Conservation (phyloP, 2,888 invertebrate genomes). For the Nasonia oneida region DNA sequence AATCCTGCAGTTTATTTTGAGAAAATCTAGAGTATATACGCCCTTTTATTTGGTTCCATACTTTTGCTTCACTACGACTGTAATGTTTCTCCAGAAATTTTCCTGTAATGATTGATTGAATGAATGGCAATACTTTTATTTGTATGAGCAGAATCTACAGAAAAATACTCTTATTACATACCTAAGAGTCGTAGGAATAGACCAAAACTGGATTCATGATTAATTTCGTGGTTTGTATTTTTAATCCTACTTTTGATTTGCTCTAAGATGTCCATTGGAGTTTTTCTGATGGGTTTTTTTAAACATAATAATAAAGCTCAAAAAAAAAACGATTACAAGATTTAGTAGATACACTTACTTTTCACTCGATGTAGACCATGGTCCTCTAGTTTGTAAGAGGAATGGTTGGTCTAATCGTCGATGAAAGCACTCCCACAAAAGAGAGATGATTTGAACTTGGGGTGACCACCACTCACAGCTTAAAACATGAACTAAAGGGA, state of each 20-base stretch:
- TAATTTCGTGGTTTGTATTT: conserved; percentile 65
- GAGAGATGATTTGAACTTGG: conserved; percentile 79
- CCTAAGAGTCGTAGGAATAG: conserved; percentile 80
- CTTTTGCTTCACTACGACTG: conserved; percentile 70
- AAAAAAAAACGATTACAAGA: conserved; percentile 12
- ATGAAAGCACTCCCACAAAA: conserved; percentile 83
- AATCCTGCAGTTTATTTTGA: conserved; percentile 80
- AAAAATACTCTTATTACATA: conserved; percentile 64
- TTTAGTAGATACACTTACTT: conserved; percentile 74
- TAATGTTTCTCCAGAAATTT: conserved; percentile 74
- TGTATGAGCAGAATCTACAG: background rate
- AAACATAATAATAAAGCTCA: conserved; percentile 5
- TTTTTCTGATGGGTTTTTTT: conserved; percentile 66
- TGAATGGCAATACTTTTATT: background rate
- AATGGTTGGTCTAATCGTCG: conserved; percentile 82
- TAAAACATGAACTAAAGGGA: conserved; percentile 78
- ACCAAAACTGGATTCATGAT: conserved; percentile 79
- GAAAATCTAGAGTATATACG: conserved; percentile 83
- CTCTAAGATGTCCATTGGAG: conserved; percentile 71
- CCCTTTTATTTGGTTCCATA: conserved; percentile 81
- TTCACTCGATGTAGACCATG: conserved; percentile 77
- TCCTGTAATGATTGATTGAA: conserved; percentile 67
- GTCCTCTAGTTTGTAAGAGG: conserved; percentile 78
- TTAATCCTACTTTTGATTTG: conserved; percentile 78
- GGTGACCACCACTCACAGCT: conserved; percentile 80